Evolutionary conservation across 2,888 invertebrate genomes (phyloP).

Genomic region (Tromatobia lineatoria): DNA sequence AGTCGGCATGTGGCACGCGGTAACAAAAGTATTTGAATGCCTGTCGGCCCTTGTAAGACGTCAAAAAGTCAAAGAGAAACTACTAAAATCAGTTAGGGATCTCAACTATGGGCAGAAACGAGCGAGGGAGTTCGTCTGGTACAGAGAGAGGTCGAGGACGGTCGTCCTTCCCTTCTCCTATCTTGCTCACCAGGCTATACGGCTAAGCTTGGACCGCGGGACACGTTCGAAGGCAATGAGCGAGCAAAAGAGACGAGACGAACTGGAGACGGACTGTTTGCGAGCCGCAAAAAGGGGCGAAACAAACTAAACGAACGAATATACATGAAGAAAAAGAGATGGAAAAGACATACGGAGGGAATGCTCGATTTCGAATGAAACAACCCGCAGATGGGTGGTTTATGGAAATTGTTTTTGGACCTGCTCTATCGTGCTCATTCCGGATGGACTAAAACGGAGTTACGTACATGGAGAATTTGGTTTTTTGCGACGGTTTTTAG

Average conservation of each 20-base stretch:
- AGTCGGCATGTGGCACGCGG: constrained; percentile 78
- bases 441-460: constrained; percentile 48
- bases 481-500: constrained; percentile 26
- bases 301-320: constrained; percentile 56
- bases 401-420: constrained; percentile 79
- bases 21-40: constrained; percentile 84
- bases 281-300: constrained; percentile 55
- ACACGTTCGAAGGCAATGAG: constrained; percentile 35
- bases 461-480: constrained; percentile 37
- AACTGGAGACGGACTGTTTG: constrained; percentile 45
- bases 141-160: constrained; percentile 63
- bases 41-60: constrained; percentile 84
- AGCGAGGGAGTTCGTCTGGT: constrained; percentile 65
- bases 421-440: constrained; percentile 64
- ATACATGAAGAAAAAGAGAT: constrained; percentile 56
- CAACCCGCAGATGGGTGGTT: constrained; percentile 75
- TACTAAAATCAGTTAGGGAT: constrained; percentile 85
- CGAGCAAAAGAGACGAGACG: constrained; percentile 24
- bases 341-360: constrained; percentile 58
- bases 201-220: constrained; percentile 45
- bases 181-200: constrained; percentile 44
- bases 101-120: constrained; percentile 81
- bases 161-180: constrained; percentile 48
- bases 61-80: constrained; percentile 85
- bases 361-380: constrained; percentile 47